Evolutionary conservation across 53 echinoderm and acorn worm genomes (phyloP).

Genomic region (Holothuria scabra): DNA sequence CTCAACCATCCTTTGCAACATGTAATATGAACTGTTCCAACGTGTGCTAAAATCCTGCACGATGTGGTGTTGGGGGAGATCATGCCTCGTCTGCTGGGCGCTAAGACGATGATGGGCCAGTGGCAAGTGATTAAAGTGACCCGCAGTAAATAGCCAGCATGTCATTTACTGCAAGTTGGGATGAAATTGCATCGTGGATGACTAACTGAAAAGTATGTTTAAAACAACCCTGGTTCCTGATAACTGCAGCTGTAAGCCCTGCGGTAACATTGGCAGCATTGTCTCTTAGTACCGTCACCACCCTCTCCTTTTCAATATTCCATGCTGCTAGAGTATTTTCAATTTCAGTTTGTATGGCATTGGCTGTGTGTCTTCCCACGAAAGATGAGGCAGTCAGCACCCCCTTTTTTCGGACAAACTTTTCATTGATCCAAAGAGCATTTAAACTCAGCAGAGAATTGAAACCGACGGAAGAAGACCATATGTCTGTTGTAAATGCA

Average conservation of each 20-base stretch:
- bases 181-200: constrained; percentile 23
- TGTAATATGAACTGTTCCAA: constrained; percentile 38
- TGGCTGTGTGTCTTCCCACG: constrained; percentile 41
- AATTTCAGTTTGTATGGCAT: constrained; percentile 18
- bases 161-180: constrained; percentile 27
- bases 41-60: constrained; percentile 29
- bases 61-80: constrained; percentile 16
- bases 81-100: constrained; percentile 5
- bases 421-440: constrained; percentile 35
- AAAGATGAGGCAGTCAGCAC: constrained; percentile 40
- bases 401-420: constrained; percentile 16
- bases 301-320: constrained; percentile 24
- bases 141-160: constrained; percentile 22
- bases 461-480: constrained; percentile 24
- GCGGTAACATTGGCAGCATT: constrained; percentile 32
- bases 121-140: constrained; percentile 39
- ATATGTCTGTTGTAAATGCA: constrained; percentile 48
- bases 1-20: neutral
- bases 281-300: constrained; percentile 40
- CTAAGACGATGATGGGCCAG: neutral
- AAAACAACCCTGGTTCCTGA: constrained; percentile 45
- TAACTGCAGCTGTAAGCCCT: neutral
- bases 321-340: constrained; percentile 38
- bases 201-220: constrained; percentile 36
- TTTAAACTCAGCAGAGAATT: constrained; percentile 31